Conservation (phyloP, 2,797 vertebrate species). For the Oreochromis mossambicus region DNA sequence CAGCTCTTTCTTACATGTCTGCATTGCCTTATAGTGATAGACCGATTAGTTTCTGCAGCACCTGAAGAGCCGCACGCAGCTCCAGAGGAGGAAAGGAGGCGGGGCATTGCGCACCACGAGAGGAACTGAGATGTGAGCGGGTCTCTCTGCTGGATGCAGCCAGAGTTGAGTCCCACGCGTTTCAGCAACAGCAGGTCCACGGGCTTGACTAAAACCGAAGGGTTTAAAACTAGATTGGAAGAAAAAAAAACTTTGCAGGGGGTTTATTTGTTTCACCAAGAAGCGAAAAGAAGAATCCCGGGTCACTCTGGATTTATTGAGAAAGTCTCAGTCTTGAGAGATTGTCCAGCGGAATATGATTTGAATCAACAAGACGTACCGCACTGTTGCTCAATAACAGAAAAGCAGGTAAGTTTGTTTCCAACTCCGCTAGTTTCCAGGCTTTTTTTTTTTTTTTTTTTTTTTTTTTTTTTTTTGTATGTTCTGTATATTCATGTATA, state of each 20-base stretch:
- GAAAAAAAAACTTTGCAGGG: not conserved
- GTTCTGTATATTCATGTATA: not conserved
- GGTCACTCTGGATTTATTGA: slow-evolving; percentile 18
- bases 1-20: not conserved
- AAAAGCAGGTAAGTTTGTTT: slow-evolving; percentile 52
- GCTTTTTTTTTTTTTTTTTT: not conserved
- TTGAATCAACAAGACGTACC: slow-evolving; percentile 5
- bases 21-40: not conserved
- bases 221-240: not conserved
- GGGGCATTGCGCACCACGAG: slow-evolving; percentile 26
- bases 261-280: not conserved
- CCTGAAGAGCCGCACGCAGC: slow-evolving; percentile 26
- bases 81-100: slow-evolving; percentile 3
- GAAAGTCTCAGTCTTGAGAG: slow-evolving; percentile 3
- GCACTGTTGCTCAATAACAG: slow-evolving; percentile 26
- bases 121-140: not conserved
- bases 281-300: not conserved
- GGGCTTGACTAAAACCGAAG: not conserved
- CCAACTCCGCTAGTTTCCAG: not conserved
- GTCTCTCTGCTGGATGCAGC: slow-evolving; percentile 29
- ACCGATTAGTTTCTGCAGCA: not conserved
- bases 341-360: slow-evolving; percentile 45
- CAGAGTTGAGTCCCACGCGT: not conserved
- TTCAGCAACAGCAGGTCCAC: not conserved
- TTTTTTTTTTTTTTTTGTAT: too few relatives aligned